Evolutionary conservation across 2,113 vertebrate species (phyloP), one percentile per base, ranked within the genome.

Genomic region (Entelurus aequoreus): DNA sequence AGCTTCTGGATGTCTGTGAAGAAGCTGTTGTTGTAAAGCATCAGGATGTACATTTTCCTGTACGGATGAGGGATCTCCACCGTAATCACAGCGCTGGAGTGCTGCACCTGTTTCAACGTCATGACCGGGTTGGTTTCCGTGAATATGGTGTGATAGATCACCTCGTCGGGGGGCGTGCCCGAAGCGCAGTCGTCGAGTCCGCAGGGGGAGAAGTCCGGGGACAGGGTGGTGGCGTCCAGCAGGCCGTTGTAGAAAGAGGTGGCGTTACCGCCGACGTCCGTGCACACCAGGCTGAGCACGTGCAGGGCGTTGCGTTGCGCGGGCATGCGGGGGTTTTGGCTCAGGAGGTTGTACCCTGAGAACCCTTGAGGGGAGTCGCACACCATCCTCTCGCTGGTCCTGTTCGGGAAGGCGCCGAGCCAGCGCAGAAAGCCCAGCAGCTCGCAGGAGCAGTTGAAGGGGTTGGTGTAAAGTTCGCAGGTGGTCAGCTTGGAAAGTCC

Each of bases 401-500:
- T 89, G 65, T 98, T 99, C 83, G 93, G 92, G 79, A 99, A 99
- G 54, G 86, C 80, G 0, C 92, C 90, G 73, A 99, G 91, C 96
- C 96, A 99, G 72, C 93, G 93, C 68, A 99, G 91, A 87, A 98
- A 98, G 62, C 91, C 92, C 3, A 98, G 88, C 13, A 99, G 91
- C 87, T 98, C 94, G 0, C 97, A 99, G 50, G 96, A 98, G 82
- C 97, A 99, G 80, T 93, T 93, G 91, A 99, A 99, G 0, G 97
- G 97, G 87, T 99, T 99, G 68, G 94, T 94, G 88, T 98, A 98
- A 13, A 99, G 92, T 82, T 98, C 96, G 36, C 97, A 99, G 14
- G 95, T 95, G 0, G 93, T 94, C 48, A 99, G 91, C 74, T 92
- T 94, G 14, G 85, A 82, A 69, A 98, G 91, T 61, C 92, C 92